A percentile compares a stretch with the other conserved stretches of the same genome.
phyloP scores from a whole-genome alignment of 2,888 invertebrate genomes.

The Athalia rosae region DNA sequence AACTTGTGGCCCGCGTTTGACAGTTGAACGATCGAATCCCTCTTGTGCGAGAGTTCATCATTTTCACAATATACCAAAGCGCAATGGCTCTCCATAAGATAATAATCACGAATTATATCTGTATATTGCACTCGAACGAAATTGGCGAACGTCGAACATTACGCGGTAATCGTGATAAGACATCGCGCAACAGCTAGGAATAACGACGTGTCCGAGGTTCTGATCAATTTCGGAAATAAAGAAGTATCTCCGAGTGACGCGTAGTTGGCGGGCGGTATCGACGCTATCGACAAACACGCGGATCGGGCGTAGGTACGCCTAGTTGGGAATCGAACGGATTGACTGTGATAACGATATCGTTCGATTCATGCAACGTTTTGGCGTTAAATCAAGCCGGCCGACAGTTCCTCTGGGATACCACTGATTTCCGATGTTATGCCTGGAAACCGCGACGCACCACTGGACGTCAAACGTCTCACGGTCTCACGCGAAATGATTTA shows the following conservation, averaged over 20 bases:
- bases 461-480: constrained; percentile 26
- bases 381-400: constrained; percentile 20
- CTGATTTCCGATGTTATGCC: constrained; percentile 32
- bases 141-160: neutral
- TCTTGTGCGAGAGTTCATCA: too few species aligned
- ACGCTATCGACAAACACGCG: constrained; percentile 26
- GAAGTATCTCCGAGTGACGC: neutral
- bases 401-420: neutral
- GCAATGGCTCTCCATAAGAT: too few species aligned
- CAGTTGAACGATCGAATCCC: too few species aligned
- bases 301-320: neutral
- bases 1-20: too few species aligned
- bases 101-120: too few species aligned
- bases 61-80: too few species aligned
- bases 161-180: neutral
- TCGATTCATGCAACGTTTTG: constrained; percentile 34
- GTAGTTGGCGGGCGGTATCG: neutral
- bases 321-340: constrained; percentile 28
- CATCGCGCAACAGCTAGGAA: neutral
- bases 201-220: neutral
- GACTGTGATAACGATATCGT: constrained; percentile 16
- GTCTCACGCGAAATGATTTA: constrained; percentile 34
- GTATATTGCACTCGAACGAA: too few species aligned
- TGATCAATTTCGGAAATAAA: neutral
- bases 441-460: constrained; percentile 16